Evolutionary conservation across 2,113 vertebrate species (phyloP), one percentile per base, ranked within the genome.

Genomic region (Copsychus sechellarum): DNA sequence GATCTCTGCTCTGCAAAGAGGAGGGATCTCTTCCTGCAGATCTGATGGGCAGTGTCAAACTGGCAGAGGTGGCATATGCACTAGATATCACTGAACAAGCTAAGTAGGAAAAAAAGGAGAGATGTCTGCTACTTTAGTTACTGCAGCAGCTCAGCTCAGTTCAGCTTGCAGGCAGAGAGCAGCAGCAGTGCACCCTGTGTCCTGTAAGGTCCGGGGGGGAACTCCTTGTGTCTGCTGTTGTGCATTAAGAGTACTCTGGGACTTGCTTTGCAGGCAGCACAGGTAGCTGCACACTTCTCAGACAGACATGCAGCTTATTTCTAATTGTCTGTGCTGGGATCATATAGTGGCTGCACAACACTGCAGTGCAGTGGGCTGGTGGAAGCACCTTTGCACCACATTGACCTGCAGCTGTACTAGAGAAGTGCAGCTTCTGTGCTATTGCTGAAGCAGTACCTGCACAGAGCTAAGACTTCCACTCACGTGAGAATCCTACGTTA

Each of bases 371-470:
- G n/a, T 43, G 34, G 0, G 0, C 64, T 50, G 18, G 8, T 36
- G 42, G 31, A 25, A 73, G 45, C 25, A 42, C 33, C 23, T 62
- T 45, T 31, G 17, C 22, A 34, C 19, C 21, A 25, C 18, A 5
- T 3, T 11, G 40, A 33, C 34, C 48, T 70, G 62, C 43, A 50
- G n/a, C 21, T 25, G 26, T 21, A 2, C 42, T 48, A 14, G 40
- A 40, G 48, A 14, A 36, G 45, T 14, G 34, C 2, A 0, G 14
- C 15, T 22, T 54, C 33, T 0, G 0, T 36, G 8, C 53, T 22
- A 6, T 3, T 29, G 62, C 31, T 69, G 79, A 56, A 77, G 64
- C n/a, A 58, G 23, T 10, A 3, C 19, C 70, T 85, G 29, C 29
- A 1, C 11, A 70, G 45, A 65, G 14, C 7, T 9, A 25, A 78